phyloP scores from a whole-genome alignment of 2,797 vertebrate genomes.

The Helicolenus hilgendorfi region DNA sequence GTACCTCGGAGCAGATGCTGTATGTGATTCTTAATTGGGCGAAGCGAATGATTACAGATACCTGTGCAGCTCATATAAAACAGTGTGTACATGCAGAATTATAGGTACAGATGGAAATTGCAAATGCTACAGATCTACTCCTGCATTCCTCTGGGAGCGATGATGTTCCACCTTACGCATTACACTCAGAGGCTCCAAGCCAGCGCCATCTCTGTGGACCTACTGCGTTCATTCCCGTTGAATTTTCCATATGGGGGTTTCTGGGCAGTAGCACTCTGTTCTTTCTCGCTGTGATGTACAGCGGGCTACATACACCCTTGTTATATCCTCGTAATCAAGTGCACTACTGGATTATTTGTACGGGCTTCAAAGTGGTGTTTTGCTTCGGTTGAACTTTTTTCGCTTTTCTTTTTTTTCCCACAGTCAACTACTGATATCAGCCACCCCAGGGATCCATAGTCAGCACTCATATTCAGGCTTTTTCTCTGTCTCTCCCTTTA shows the following conservation, averaged over 20 bases:
- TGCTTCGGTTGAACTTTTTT: slow-evolving; percentile 75
- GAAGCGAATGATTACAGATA: slow-evolving; percentile 87
- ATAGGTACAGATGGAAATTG: slow-evolving; percentile 77
- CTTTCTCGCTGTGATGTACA: slow-evolving; percentile 45
- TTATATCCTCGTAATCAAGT: slow-evolving; percentile 61
- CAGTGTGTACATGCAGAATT: slow-evolving; percentile 77
- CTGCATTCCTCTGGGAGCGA: slow-evolving; percentile 70
- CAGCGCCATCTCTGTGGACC: slow-evolving; percentile 66
- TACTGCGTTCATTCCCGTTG: slow-evolving; percentile 41
- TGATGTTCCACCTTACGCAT: slow-evolving; percentile 76
- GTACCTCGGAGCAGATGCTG: slow-evolving; percentile 86
- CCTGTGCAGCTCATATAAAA: slow-evolving; percentile 83
- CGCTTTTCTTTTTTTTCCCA: slow-evolving; percentile 11
- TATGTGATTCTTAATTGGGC: slow-evolving; percentile 89
- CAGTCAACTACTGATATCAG: slow-evolving; percentile 62
- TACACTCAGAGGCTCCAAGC: slow-evolving; percentile 52
- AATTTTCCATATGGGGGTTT: slow-evolving; percentile 66
- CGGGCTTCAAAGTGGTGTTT: slow-evolving; percentile 70
- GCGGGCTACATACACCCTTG: slow-evolving; percentile 38
- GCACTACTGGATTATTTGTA: slow-evolving; percentile 65
- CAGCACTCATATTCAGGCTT: slow-evolving; percentile 60
- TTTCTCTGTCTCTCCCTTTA: slow-evolving; percentile 43
- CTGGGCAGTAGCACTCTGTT: slow-evolving; percentile 30
- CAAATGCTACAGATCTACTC: slow-evolving; percentile 74
- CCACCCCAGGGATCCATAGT: slow-evolving; percentile 66